These are phyloP conservation scores for Junonia oenone DNA, from an alignment of 2,888 invertebrate species.

Conservation along the genomic window DNA sequence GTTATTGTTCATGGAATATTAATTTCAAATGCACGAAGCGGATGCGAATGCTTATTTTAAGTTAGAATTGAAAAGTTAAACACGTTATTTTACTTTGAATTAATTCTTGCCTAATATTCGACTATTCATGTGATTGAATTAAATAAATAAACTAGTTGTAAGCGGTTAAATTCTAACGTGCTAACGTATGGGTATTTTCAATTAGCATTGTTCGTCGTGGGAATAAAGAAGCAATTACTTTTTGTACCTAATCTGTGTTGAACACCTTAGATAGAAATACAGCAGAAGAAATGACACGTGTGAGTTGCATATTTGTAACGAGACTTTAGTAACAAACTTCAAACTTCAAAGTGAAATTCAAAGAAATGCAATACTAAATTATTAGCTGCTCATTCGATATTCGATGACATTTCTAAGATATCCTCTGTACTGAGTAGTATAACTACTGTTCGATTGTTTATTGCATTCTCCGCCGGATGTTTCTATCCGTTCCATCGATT, in stretches of 20 bases:
- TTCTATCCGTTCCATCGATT: slow-evolving; percentile 47
- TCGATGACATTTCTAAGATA: not conserved
- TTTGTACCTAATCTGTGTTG: not conserved
- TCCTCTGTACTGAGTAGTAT: not conserved
- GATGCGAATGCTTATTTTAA: too few species aligned
- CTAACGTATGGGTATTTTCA: not conserved
- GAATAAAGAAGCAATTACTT: not conserved
- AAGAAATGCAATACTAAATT: slow-evolving; percentile 3
- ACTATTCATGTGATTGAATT: not conserved
- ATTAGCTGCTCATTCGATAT: not conserved
- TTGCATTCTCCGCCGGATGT: slow-evolving; percentile 63
- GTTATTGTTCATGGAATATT: not conserved
- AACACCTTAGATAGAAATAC: not conserved
- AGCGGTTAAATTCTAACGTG: not conserved
- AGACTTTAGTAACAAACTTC: too few species aligned
- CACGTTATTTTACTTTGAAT: too few species aligned
- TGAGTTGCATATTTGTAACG: not conserved
- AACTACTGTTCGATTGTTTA: slow-evolving; percentile 56
- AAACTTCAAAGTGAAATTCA: too few species aligned
- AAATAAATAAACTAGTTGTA: not conserved
- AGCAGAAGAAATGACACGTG: too few species aligned
- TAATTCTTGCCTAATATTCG: not conserved
- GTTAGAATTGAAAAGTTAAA: too few species aligned
- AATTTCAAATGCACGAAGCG: not conserved
- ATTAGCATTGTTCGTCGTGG: not conserved